Conservation (phyloP, 2,888 invertebrate genomes). For the Pecten maximus region DNA sequence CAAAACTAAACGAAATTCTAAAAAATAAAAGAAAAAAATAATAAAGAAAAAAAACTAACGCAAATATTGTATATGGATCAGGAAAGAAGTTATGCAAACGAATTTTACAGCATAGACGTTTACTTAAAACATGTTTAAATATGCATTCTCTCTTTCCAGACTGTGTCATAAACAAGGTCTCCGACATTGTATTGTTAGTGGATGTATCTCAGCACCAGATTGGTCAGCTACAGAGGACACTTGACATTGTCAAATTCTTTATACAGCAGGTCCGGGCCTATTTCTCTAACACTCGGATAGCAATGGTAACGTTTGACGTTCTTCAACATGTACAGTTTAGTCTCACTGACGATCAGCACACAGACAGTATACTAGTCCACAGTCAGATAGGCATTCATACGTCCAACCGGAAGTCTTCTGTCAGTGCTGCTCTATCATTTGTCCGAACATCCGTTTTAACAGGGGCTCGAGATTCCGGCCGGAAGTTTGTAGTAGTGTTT, state of each 20-base stretch:
- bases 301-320: not conserved
- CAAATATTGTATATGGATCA: no score
- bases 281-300: not conserved
- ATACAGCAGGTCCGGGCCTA: not conserved
- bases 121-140: no score
- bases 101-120: no score
- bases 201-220: not conserved
- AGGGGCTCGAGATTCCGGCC: not conserved
- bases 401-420: not conserved
- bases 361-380: not conserved
- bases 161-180: not conserved
- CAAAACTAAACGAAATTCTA: no score
- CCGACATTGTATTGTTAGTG: not conserved
- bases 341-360: not conserved
- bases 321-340: not conserved
- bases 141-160: no score
- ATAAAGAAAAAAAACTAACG: no score
- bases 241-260: not conserved
- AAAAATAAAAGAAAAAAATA: no score
- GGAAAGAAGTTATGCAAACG: no score
- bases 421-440: not conserved
- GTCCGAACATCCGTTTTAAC: not conserved
- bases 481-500: slow-evolving; percentile 36
- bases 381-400: not conserved
- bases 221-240: not conserved